Percentiles rank a stretch among this genome's conserved stretches.
Conservation (phyloP, 2,888 invertebrate genomes). For the Yponomeuta evonymella region DNA sequence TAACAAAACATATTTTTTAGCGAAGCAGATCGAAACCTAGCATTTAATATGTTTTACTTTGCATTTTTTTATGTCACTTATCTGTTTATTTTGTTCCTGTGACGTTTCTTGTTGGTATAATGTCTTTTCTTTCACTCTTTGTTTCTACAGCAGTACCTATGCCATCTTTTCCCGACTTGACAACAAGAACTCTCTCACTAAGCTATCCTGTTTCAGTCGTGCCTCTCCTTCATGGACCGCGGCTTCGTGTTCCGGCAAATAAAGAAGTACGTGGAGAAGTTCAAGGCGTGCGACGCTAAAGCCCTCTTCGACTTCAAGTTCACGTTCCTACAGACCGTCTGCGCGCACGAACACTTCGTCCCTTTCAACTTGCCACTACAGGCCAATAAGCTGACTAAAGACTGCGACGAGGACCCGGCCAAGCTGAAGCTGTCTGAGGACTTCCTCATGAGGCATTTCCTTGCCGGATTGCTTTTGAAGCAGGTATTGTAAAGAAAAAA, state of each 20-base stretch:
- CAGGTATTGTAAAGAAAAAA: slow-evolving; percentile 54
- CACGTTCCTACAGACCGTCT: slow-evolving; percentile 91
- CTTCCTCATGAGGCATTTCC: slow-evolving; percentile 93
- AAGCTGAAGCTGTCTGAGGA: slow-evolving; percentile 82
- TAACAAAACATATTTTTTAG: too few species aligned
- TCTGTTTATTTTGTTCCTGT: neutral
- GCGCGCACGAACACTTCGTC: slow-evolving; percentile 96
- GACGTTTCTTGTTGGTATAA: neutral
- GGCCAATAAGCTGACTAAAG: slow-evolving; percentile 67
- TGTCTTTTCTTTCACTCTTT: neutral
- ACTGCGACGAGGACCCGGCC: slow-evolving; percentile 68
- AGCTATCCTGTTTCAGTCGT: slow-evolving; percentile 77
- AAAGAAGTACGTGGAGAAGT: slow-evolving; percentile 90
- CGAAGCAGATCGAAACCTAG: too few species aligned
- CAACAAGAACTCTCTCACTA: too few species aligned
- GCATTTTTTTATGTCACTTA: neutral
- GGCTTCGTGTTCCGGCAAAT: slow-evolving; percentile 94
- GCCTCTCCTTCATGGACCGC: slow-evolving; percentile 94
- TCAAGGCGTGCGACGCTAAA: slow-evolving; percentile 87
- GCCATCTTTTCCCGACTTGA: neutral
- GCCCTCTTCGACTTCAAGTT: slow-evolving; percentile 93
- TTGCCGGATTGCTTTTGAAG: slow-evolving; percentile 90
- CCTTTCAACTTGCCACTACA: slow-evolving; percentile 93
- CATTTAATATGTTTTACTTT: neutral
- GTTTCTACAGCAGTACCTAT: neutral